Base-by-base conservation (phyloP, 2,888 invertebrate genomes). In the Eristalis arbustorum region DNA sequence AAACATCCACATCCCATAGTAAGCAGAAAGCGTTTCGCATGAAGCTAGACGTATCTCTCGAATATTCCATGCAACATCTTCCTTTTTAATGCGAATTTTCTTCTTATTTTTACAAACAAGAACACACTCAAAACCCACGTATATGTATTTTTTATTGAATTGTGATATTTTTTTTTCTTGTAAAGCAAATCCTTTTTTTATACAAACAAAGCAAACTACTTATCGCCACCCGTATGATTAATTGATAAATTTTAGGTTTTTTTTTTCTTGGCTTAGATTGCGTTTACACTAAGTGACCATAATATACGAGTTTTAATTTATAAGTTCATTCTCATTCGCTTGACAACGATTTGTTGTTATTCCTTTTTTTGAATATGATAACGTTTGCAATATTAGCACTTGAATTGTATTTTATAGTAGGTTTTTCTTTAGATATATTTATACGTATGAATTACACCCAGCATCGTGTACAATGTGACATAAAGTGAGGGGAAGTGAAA, bases 141-240 rank as follows among this genome's bases (percentile, higher is more conserved):
- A 82, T 69, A 42, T 82, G 69, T 85, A 68, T 37, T 10, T 37
- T 88, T 84, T 75, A 81, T 81, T 81, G 73, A 88, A 88, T 88
- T 88, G 88, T 88, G 88, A 88, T 88, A 88, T 88, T 88, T 88
- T 88, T 84, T 88, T 88, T 85, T 25, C 25, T 25, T 25, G 76
- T 84, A 74, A 73, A 83, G 76, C 13, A 59, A 61, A 74, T 85
- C 67, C 61, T 78, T 77, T 72, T 67, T 42, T 40, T 67, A 57
- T 64, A 73, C 63, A 76, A 68, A 23, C 40, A 22, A n/a, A 42
- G 14, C 13, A 42, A n/a, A 40, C 67, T 69, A 69, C 63, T 80
- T 80, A 74, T 31, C 40, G 67, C 37, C 56, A 61, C 40, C 67
- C 73, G 23, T 23, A 63, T 56, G 25, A 64, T 42, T 40, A 34